Evolutionary conservation across 2,888 invertebrate species (phyloP), one percentile per base, ranked within the genome.

Genomic region (Apamea crenata): DNA sequence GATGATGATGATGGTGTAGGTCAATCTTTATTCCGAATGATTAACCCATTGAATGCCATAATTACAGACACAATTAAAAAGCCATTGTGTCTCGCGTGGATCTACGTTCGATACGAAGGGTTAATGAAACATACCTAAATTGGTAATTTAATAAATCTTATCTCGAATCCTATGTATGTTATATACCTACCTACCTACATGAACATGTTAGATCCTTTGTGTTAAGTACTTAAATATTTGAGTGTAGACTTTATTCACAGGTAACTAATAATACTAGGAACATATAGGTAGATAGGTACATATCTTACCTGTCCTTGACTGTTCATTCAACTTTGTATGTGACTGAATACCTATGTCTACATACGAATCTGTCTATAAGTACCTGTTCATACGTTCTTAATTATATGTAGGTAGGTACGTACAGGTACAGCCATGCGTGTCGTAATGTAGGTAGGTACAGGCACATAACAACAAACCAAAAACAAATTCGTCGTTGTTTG

Each of bases 261-360:
- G 32, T 66, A 83, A 47, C 40, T 61, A 66, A 29, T 61, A 80
- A 44, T 59, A 50, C 16, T 36, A 79, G 18, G 2, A 18, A 32
- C 14, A 56, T n/a, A n/a, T n/a, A n/a, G 12, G 2, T 70, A 74
- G 8, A 0, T 66, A 65, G 32, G 36, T 61, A 75, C 21, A 53
- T 50, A 21, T 56, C 50, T 6, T 69, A 70, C 36, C n/a, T 80
- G 75, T 71, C 83, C 83, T 83, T 84, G 81, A 84, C 75, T 75
- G 71, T 84, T 68, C 81, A 80, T 83, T 83, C 76, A 84, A 84
- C 73, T 78, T 83, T 72, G 72, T 83, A 78, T 44, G 66, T 29
- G 40, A 78, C 53, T 74, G 63, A 44, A 25, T 74, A 72, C 14
- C 21, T 61, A 47, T 59, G n/a, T 16, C n/a, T 67, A 47, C 21